Evolutionary conservation across 2,797 vertebrate species (phyloP).

Genomic region (Odontamblyopus lacepedii): DNA sequence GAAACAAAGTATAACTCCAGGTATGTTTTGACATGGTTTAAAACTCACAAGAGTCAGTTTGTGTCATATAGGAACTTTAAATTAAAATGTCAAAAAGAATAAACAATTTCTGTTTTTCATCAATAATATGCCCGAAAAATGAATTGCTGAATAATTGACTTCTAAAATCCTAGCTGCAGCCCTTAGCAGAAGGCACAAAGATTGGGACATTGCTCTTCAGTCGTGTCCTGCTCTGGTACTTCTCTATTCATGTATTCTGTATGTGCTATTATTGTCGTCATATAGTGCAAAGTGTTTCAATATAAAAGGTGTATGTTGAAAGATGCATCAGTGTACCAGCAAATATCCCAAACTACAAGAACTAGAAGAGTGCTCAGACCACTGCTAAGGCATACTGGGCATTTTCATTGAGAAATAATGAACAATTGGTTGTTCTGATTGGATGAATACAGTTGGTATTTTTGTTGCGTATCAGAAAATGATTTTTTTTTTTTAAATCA

Average conservation of each 20-base stretch:
- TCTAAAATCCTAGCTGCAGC: too few species aligned
- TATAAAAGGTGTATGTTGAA: slow-evolving; percentile 3
- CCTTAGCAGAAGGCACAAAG: too few species aligned
- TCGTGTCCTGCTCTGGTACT: background rate
- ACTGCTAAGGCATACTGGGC: background rate
- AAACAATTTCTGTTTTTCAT: too few species aligned
- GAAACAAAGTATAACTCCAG: too few species aligned
- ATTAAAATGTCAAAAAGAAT: too few species aligned
- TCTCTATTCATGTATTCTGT: background rate
- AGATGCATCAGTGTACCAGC: background rate
- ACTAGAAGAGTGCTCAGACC: background rate
- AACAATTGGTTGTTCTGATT: background rate
- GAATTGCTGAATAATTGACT: too few species aligned
- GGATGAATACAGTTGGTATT: background rate
- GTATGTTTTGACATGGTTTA: too few species aligned
- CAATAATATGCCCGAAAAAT: too few species aligned
- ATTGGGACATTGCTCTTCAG: background rate
- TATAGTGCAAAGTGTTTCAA: background rate
- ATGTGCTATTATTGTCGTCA: background rate
- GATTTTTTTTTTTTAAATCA: background rate
- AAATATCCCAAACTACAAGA: background rate
- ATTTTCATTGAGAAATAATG: background rate
- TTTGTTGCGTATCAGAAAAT: background rate
- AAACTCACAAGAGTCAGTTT: too few species aligned
- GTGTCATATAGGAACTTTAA: too few species aligned